Conservation (phyloP, 2,797 vertebrate species). For the Hemibagrus guttatus region DNA sequence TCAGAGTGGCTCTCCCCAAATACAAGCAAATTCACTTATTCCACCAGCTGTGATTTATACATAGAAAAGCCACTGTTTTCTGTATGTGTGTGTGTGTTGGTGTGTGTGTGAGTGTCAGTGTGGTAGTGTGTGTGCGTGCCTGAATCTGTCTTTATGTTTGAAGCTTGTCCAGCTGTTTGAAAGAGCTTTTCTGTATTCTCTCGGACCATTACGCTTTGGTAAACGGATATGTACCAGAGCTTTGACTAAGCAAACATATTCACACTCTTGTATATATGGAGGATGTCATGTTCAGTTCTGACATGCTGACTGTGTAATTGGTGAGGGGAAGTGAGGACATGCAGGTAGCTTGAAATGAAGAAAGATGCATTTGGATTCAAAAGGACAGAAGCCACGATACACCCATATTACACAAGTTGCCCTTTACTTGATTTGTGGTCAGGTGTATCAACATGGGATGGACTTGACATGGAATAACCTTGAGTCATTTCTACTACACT, state of each 20-base stretch:
- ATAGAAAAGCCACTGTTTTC: slow-evolving; percentile 13
- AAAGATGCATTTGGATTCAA: neutral
- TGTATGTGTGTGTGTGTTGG: neutral
- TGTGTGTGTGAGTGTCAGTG: neutral
- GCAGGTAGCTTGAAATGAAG: neutral
- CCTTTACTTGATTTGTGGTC: neutral
- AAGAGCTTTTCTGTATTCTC: slow-evolving; percentile 41
- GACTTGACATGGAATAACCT: neutral
- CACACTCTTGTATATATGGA: neutral
- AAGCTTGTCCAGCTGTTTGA: slow-evolving; percentile 43
- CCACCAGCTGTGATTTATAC: slow-evolving; percentile 26
- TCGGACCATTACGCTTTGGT: slow-evolving; percentile 25
- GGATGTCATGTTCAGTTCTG: neutral
- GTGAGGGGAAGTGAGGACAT: slow-evolving; percentile 15
- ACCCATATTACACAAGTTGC: neutral
- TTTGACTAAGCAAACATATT: slow-evolving; percentile 28
- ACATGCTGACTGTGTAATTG: slow-evolving; percentile 3
- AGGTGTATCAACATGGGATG: neutral
- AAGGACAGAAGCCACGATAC: neutral
- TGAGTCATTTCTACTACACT: neutral
- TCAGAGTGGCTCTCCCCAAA: slow-evolving; percentile 26
- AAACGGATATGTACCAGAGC: slow-evolving; percentile 20
- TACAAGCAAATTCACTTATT: slow-evolving; percentile 20
- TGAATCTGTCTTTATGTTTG: slow-evolving; percentile 26
- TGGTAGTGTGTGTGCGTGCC: neutral